Percentiles rank a stretch among this genome's conserved stretches.
Conservation (phyloP, 2,113 vertebrate genomes). For the Pandion haliaetus region DNA sequence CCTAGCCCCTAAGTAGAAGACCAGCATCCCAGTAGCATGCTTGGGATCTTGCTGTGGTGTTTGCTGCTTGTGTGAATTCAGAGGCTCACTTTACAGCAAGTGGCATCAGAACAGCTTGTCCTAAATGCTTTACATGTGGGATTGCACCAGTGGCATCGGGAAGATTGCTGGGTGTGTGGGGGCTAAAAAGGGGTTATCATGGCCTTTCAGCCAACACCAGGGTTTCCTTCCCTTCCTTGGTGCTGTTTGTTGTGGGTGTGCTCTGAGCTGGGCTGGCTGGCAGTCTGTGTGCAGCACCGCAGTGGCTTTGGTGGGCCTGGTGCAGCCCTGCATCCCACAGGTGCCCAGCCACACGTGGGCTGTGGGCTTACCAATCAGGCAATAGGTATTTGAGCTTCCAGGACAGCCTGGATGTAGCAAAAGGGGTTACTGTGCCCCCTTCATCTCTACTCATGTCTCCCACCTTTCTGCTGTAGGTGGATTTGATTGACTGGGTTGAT, state of each 20-base stretch:
- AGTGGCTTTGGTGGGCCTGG: not conserved
- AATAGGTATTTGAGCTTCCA: not conserved
- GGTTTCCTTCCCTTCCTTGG: not conserved
- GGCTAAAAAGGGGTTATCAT: not conserved
- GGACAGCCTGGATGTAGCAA: too few relatives aligned
- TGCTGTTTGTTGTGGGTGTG: not conserved
- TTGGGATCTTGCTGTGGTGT: not conserved
- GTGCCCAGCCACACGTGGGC: fast-evolving
- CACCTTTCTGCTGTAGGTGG: conserved; percentile 80
- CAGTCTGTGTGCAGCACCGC: not conserved
- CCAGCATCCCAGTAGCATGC: not conserved
- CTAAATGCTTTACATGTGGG: not conserved
- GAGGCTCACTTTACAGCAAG: not conserved
- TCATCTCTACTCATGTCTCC: not conserved
- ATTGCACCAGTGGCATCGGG: not conserved
- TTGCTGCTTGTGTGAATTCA: not conserved
- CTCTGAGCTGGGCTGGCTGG: not conserved
- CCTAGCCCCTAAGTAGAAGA: not conserved
- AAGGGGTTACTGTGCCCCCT: not conserved
- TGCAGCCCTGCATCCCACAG: not conserved
- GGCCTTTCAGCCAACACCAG: not conserved
- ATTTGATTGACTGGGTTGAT: conserved; percentile 98
- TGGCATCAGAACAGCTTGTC: not conserved
- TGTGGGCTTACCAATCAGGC: not conserved
- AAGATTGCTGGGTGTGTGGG: not conserved